These are phyloP conservation scores for Colletes gigas DNA, from an alignment of 1,140 invertebrate genomes.

Conservation along the genomic window DNA sequence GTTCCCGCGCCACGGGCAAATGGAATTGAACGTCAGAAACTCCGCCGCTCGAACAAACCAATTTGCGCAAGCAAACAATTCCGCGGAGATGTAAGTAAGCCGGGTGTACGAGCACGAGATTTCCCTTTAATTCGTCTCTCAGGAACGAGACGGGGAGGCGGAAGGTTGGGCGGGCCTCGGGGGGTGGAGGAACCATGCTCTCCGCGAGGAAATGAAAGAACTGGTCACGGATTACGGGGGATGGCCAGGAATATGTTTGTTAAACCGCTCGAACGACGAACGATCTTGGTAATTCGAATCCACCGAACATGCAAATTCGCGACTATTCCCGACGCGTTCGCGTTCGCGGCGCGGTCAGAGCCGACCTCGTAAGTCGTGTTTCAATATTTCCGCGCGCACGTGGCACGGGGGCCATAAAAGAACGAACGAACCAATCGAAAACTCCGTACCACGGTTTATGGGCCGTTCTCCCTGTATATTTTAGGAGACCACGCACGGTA, in stretches of 20 bases:
- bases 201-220: conserved; percentile 18
- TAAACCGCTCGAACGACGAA: too few relatives aligned
- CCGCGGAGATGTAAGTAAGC: conserved; percentile 57
- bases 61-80: conserved; percentile 68
- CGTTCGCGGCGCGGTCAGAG: not conserved
- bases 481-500: not conserved
- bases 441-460: conserved; percentile 35
- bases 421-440: conserved; percentile 53
- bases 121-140: conserved; percentile 41
- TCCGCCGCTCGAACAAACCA: conserved; percentile 72
- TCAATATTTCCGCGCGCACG: not conserved
- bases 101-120: conserved; percentile 12
- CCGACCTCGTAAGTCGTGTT: not conserved
- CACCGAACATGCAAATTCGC: too few relatives aligned
- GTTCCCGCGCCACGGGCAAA: conserved; percentile 47
- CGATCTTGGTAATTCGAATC: too few relatives aligned
- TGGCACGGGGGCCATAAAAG: conserved; percentile 43
- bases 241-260: not conserved
- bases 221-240: not conserved
- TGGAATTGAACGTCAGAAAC: conserved; percentile 72
- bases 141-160: not conserved
- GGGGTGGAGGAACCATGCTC: not conserved
- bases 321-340: not conserved
- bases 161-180: not conserved
- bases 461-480: conserved; percentile 40